Evolutionary conservation across 2,113 vertebrate genomes (phyloP).

Genomic region (Isurus oxyrinchus): DNA sequence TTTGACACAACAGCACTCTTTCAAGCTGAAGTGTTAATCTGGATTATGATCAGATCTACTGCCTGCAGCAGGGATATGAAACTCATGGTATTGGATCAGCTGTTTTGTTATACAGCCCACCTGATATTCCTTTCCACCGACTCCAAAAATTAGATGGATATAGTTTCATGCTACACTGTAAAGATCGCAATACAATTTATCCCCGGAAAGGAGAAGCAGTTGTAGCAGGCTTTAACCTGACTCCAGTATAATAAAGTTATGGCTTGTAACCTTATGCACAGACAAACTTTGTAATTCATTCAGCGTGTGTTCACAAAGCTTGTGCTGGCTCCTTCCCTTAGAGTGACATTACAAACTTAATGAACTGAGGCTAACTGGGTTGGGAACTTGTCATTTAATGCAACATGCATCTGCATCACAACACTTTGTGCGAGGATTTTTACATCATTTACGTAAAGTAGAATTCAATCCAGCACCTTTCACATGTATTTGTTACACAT

Average conservation of each 20-base stretch:
- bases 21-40: not conserved
- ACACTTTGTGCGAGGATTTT: no score
- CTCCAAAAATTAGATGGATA: not conserved
- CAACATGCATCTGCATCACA: not conserved
- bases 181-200: not conserved
- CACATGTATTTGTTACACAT: not conserved
- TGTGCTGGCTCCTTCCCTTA: not conserved
- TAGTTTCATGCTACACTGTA: not conserved
- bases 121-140: not conserved
- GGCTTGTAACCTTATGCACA: not conserved
- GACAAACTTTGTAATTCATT: not conserved
- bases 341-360: not conserved
- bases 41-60: not conserved
- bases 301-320: not conserved
- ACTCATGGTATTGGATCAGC: not conserved
- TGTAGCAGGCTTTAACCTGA: not conserved
- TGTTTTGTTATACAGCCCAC: not conserved
- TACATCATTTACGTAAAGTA: no score
- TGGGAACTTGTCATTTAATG: not conserved
- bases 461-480: no score
- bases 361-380: not conserved
- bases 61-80: not conserved
- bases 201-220: not conserved
- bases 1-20: not conserved
- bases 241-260: not conserved